Evolutionary conservation across 2,888 invertebrate species (phyloP), one percentile per base, ranked within the genome.

Genomic region (Acanthoscelides obtectus): DNA sequence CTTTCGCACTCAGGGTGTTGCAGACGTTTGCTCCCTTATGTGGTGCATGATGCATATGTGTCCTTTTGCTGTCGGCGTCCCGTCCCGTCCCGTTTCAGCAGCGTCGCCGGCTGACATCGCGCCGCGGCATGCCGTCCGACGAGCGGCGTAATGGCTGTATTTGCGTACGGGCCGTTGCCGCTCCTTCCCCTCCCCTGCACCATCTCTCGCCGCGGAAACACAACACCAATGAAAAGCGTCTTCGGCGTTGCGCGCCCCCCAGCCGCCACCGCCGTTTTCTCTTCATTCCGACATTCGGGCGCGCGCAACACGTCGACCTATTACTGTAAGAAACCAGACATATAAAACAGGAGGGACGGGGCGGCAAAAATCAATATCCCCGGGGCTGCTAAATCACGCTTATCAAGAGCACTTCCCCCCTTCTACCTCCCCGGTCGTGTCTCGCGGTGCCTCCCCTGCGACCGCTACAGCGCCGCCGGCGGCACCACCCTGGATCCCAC

Each of bases 331-430:
- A 87, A 87, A 87, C 87, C 87, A 87, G 87, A 87, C 86, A 86
- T 86, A 87, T 86, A 87, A 86, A 86, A 86, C 86, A 86, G 86
- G 84, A 83, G 84, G 83, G 83, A 82, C 80, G 84, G 86, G 84
- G 84, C 83, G 85, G 85, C 84, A 86, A 86, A 87, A 86, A 86
- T 86, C 86, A 86, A 86, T 86, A 86, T 90, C 90, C 90, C 87
- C 90, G 90, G 90, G 90, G 90, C 90, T 90, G 90, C 90, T 91
- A 91, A 91, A 91, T 91, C 91, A 91, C 90, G 90, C 87, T 87
- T 86, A 86, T 87, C 87, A 87, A 87, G 86, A 87, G 86, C 85
- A 86, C 85, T 86, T 86, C 85, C 84, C 83, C 84, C 83, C 82
- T 21, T 45, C 80, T 77, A 74, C 77, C 66, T 75, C 75, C 72